Percentiles rank a stretch among this genome's conserved stretches.
Conservation (phyloP, 2,888 invertebrate species). For the Microctonus brassicae region DNA sequence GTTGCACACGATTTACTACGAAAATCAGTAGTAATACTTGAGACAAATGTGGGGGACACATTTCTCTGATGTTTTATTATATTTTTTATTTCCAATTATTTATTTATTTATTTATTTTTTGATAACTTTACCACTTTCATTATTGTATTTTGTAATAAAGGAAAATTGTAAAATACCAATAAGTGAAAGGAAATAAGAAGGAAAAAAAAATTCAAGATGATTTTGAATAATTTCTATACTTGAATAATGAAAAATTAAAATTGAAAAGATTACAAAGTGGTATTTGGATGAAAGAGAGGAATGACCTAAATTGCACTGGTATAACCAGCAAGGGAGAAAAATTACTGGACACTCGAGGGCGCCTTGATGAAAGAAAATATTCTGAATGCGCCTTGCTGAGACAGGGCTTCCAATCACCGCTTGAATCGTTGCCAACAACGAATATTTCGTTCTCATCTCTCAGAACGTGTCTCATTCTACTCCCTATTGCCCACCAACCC, state of each 20-base stretch:
- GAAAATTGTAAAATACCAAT: background rate
- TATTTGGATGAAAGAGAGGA: constrained; percentile 30
- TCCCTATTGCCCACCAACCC: constrained; percentile 21
- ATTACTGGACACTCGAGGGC: constrained; percentile 44
- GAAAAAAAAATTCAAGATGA: background rate
- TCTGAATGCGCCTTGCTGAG: constrained; percentile 62
- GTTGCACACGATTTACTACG: constrained; percentile 33
- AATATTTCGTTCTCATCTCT: constrained; percentile 24
- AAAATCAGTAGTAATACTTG: constrained; percentile 30
- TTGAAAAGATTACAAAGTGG: constrained; percentile 10
- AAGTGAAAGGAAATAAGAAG: background rate
- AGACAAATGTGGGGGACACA: background rate
- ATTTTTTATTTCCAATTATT: background rate
- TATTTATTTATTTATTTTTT: no score
- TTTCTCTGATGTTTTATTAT: background rate
- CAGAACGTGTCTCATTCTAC: constrained; percentile 2
- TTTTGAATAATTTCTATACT: background rate
- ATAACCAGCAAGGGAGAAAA: constrained; percentile 37
- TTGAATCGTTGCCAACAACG: constrained; percentile 65
- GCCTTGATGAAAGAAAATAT: constrained; percentile 56
- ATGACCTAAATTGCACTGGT: constrained; percentile 34
- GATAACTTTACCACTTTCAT: no score
- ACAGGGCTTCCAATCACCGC: constrained; percentile 66
- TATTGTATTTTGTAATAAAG: background rate
- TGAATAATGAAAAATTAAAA: constrained; percentile 28